Percentiles rank a stretch among this genome's conserved stretches.
phyloP scores from a whole-genome alignment of 2,797 vertebrate species.

The Gymnodraco acuticeps region DNA sequence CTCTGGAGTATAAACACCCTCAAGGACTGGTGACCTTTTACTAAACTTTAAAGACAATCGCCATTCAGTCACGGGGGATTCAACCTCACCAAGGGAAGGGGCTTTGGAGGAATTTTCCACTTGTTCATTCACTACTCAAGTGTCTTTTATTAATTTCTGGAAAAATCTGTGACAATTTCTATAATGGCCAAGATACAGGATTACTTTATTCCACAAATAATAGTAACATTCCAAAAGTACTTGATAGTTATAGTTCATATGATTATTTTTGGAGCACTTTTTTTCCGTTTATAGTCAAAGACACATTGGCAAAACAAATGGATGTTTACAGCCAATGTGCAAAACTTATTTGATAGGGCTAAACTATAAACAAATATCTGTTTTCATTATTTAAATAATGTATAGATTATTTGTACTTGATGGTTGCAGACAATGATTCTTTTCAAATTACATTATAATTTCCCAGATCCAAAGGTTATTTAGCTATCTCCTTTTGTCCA shows the following conservation, averaged over 20 bases:
- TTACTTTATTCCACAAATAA: constrained; percentile 1
- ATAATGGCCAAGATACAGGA: neutral
- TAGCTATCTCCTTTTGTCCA: too few relatives aligned
- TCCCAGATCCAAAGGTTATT: too few relatives aligned
- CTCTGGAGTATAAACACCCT: constrained; percentile 54
- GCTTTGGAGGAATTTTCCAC: constrained; percentile 28
- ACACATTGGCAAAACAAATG: too few relatives aligned
- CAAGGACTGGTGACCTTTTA: constrained; percentile 52
- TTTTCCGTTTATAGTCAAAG: too few relatives aligned
- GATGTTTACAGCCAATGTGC: too few relatives aligned
- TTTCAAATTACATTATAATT: neutral
- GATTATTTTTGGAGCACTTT: too few relatives aligned
- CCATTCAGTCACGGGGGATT: constrained; percentile 48
- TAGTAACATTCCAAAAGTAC: neutral
- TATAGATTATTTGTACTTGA: neutral
- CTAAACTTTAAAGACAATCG: constrained; percentile 67
- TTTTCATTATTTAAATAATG: too few relatives aligned
- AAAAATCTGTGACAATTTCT: neutral
- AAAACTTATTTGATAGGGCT: too few relatives aligned
- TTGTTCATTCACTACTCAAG: neutral
- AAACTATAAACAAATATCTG: too few relatives aligned
- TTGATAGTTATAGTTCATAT: too few relatives aligned
- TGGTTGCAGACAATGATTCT: neutral
- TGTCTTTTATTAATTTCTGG: neutral
- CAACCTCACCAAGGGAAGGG: constrained; percentile 18